Evolutionary conservation across 2,797 vertebrate genomes (phyloP).

Genomic region (Pteronotus mesoamericanus): DNA sequence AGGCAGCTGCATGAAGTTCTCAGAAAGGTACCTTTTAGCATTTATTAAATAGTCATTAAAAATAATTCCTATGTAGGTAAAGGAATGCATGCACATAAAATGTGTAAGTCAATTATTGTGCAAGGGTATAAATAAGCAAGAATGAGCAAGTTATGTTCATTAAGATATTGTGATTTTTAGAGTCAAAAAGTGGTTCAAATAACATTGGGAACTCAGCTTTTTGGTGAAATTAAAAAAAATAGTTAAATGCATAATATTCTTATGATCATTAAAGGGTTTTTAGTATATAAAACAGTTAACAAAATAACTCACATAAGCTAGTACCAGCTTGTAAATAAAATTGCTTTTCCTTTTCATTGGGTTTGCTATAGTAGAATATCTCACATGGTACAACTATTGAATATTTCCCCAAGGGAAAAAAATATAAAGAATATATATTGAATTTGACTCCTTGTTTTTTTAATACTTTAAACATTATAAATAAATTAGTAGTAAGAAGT

Average conservation of each 20-base stretch:
- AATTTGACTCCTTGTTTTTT: neutral
- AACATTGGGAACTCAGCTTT: neutral
- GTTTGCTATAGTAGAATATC: neutral
- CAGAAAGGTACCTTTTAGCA: neutral
- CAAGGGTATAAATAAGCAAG: neutral
- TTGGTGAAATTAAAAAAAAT: neutral
- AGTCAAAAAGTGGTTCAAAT: neutral
- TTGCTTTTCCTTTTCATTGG: neutral
- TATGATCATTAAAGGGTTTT: neutral
- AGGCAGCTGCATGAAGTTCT: neutral
- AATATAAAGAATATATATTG: neutral
- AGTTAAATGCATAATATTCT: neutral
- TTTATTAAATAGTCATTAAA: neutral
- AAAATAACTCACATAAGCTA: neutral
- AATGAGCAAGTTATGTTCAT: neutral
- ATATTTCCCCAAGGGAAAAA: neutral
- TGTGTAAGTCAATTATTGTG: neutral
- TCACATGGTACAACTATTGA: neutral
- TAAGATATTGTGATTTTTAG: neutral
- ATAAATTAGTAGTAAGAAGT: constrained; percentile 23
- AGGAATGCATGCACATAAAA: neutral
- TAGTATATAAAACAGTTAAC: neutral
- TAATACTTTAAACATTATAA: constrained; percentile 19
- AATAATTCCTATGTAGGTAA: neutral
- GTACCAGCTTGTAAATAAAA: neutral